These are phyloP conservation scores for Onychomys torridus DNA, from an alignment of 2,797 vertebrate species.

Conservation along the genomic window DNA sequence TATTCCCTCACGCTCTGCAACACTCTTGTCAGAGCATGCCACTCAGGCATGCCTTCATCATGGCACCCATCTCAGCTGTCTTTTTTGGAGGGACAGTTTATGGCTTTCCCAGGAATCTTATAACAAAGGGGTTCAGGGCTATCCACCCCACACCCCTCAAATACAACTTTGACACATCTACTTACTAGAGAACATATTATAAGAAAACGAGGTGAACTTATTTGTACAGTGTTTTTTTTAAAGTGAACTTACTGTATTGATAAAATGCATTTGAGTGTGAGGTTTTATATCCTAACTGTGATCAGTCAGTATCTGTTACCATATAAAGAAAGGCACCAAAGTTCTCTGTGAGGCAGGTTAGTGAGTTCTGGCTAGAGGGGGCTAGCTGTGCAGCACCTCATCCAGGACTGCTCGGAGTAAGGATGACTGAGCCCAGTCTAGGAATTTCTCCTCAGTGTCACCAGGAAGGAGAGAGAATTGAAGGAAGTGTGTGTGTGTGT, in stretches of 20 bases:
- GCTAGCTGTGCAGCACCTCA: too few relatives aligned
- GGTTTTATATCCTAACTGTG: not conserved
- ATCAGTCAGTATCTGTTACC: not conserved
- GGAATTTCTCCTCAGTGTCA: not conserved
- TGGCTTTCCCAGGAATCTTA: not conserved
- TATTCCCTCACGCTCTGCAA: not conserved
- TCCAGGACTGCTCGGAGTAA: not conserved
- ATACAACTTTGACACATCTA: not conserved
- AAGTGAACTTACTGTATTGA: constrained; percentile 28
- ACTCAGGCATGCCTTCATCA: not conserved
- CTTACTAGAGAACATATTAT: not conserved
- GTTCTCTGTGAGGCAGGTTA: not conserved
- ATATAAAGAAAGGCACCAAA: not conserved
- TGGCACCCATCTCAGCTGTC: not conserved
- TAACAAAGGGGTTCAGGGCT: not conserved
- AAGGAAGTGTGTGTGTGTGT: not conserved
- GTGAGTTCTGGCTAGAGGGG: not conserved
- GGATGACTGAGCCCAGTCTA: not conserved
- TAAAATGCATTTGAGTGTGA: constrained; percentile 45
- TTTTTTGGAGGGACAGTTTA: not conserved
- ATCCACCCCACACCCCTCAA: not conserved
- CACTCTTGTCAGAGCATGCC: not conserved
- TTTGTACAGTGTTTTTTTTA: not conserved
- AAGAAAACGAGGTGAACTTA: constrained; percentile 40
- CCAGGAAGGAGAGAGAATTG: not conserved